phyloP scores from a whole-genome alignment of 2,113 vertebrate genomes.

The Marmota flaviventris region DNA sequence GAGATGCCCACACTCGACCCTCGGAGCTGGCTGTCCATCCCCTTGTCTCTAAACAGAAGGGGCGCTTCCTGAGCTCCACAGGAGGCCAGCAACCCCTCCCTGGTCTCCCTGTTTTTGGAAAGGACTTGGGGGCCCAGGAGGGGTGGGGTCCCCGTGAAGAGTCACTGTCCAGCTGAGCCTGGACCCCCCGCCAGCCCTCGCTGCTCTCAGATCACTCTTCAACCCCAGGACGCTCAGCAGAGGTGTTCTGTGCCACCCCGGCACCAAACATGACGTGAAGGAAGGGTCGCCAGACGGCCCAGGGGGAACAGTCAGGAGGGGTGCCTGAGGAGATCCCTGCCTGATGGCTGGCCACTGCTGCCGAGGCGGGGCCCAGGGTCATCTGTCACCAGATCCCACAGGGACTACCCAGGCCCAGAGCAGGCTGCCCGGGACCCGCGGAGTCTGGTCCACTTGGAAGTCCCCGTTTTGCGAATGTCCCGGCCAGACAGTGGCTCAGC shows the following conservation, averaged over 20 bases:
- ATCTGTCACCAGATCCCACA: not conserved
- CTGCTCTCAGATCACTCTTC: not conserved
- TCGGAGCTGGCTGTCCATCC: fast-evolving
- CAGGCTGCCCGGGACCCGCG: fast-evolving
- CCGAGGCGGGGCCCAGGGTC: fast-evolving
- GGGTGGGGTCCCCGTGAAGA: too few species aligned
- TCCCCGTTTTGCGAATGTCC: fast-evolving
- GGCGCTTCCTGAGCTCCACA: fast-evolving
- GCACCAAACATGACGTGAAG: fast-evolving
- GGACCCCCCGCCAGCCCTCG: not conserved
- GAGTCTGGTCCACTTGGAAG: fast-evolving
- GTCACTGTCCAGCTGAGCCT: too few species aligned
- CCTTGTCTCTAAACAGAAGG: not conserved
- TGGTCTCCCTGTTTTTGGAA: fast-evolving
- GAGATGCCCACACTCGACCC: too few species aligned
- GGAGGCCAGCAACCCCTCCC: not conserved
- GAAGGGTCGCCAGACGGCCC: too few species aligned
- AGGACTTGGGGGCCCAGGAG: not conserved
- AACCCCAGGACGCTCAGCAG: not conserved
- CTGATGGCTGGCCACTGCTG: fast-evolving
- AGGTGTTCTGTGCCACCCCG: not conserved
- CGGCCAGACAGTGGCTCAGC: fast-evolving
- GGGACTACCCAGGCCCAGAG: not conserved
- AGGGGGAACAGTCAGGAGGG: too few species aligned
- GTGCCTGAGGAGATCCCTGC: not conserved